These are phyloP conservation scores for Herminia tarsipennalis DNA, from an alignment of 2,888 invertebrate genomes.

Conservation along the genomic window DNA sequence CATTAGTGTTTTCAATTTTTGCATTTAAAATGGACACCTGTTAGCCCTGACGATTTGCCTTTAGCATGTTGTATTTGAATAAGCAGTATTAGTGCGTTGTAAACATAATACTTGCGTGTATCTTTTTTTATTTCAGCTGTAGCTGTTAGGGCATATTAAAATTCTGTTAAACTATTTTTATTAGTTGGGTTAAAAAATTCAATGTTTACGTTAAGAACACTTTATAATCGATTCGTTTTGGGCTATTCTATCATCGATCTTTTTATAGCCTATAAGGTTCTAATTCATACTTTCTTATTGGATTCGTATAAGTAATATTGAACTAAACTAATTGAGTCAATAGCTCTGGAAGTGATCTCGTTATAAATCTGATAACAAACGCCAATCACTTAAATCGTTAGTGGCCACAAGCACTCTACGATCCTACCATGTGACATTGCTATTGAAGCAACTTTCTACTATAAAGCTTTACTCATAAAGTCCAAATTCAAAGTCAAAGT, in stretches of 20 bases:
- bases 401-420: slow-evolving; percentile 25
- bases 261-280: no score
- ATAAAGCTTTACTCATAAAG: not conserved
- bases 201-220: not conserved
- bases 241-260: no score
- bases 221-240: no score
- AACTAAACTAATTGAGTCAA: slow-evolving; percentile 23
- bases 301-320: no score
- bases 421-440: slow-evolving; percentile 18
- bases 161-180: not conserved
- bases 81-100: not conserved
- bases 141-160: no score
- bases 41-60: slow-evolving; percentile 11
- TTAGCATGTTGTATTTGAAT: slow-evolving; percentile 2
- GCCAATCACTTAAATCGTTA: slow-evolving; percentile 50
- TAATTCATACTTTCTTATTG: no score
- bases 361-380: slow-evolving; percentile 45
- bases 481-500: slow-evolving; percentile 2
- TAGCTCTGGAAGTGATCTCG: slow-evolving; percentile 29
- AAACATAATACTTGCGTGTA: not conserved
- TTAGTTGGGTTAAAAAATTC: not conserved
- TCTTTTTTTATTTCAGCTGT: not conserved
- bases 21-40: slow-evolving; percentile 14
- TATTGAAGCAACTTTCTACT: slow-evolving; percentile 2
- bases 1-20: slow-evolving; percentile 34